Evolutionary conservation across 2,888 invertebrate species (phyloP), one percentile per base, ranked within the genome.

Genomic region (Lasioglossum marginatum): DNA sequence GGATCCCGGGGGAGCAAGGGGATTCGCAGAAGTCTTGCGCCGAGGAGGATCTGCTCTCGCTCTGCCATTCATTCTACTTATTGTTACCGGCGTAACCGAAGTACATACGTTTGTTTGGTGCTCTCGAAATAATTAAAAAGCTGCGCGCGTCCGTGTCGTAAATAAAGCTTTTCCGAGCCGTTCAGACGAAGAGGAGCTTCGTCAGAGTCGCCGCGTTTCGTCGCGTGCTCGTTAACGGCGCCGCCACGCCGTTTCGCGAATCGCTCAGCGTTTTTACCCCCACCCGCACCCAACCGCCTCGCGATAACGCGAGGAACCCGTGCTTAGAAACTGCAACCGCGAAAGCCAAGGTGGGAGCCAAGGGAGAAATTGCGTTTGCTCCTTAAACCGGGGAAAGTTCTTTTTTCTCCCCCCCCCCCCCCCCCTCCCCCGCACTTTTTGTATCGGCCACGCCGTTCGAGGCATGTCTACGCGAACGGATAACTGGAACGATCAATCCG

Each of bases 311-410:
- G 37, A 75, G 43, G 43, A 43, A 73, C 80, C 86, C 90, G 90
- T 91, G 92, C 90, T 91, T 90, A 92, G 91, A 91, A 91, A 92
- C 91, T 91, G 89, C 92, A 90, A 91, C 90, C 84, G 83, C 83
- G 83, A 79, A 87, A 90, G 88, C 88, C 86, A 87, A 89, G 88
- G 89, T 83, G 89, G 88, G 87, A 87, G 88, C 71, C 87, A 88
- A 80, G 31, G 66, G 91, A 92, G 91, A 92, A 92, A 92, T 91
- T 89, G 81, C 88, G 87, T 85, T 87, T 88, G 88, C 81, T 86
- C 27, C 75, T 87, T 87, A 87, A 82, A 88, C 60, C 81, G 83
- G 89, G 83, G 90, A 92, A 91, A 86, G 86, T 89, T 89, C 79
- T 74, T 77, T 40, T 60, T 72, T n/a, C 31, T 31, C 2, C 8